Evolutionary conservation across 2,888 invertebrate species (phyloP), one percentile per base, ranked within the genome.

Genomic region (Gymnoscelis rufifasciata): DNA sequence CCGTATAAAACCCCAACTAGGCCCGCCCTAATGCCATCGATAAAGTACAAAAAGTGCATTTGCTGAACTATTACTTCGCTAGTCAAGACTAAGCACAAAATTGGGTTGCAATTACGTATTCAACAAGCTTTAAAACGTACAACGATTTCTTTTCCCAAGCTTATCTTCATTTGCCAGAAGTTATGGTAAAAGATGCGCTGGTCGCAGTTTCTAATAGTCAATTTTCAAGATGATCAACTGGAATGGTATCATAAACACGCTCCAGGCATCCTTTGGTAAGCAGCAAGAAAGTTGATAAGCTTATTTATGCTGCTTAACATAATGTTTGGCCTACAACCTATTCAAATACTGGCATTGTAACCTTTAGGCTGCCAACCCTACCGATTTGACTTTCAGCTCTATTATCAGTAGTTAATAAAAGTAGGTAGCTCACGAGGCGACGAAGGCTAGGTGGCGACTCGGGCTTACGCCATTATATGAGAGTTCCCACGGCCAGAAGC

Each of bases 21-120:
- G 69, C 64, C 68, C 66, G 69, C 74, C 76, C 78, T 81, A 80
- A 83, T 79, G 71, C 74, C 68, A 64, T 73, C 70, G 74, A 78
- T 79, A 80, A 79, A 79, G 68, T 68, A 76, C 69, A 73, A 68
- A 74, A 74, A 76, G 71, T 72, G 69, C 71, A 73, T 77, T 74
- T 76, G 38, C 42, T 28, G 35, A 51, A 47, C 43, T 43, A 47
- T 51, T 51, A 51, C 30, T 35, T 43, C 38, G 44, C 53, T 46
- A 41, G 23, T 30, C 43, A 24, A n/a, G 43, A 30, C 30, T 43
- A 43, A 44, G 44, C 31, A 44, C 28, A 31, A 33, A 47, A 42
- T 42, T 52, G 47, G 49, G 47, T 26, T 51, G 48, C 35, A 49
- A 54, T 51, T 33, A 51, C 40, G 51, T 47, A 43, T 47, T 40